Conservation (phyloP, 2,113 vertebrate genomes). For the Noctilio leporinus region DNA sequence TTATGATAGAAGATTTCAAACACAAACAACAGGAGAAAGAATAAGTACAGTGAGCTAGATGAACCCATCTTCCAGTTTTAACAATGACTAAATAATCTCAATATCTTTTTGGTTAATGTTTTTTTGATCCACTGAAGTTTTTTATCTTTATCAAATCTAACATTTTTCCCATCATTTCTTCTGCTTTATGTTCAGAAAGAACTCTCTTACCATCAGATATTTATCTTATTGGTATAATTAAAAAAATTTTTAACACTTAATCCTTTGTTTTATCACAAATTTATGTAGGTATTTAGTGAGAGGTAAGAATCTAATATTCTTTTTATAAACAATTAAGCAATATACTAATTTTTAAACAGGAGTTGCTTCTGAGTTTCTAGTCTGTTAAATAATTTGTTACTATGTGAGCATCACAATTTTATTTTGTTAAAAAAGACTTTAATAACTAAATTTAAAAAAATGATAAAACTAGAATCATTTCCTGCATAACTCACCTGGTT, state of each 20-base stretch:
- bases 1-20: conserved; percentile 2
- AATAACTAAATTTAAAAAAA: neutral
- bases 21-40: neutral
- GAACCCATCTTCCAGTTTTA: neutral
- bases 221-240: neutral
- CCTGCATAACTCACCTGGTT: conserved; percentile 79
- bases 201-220: neutral
- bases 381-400: neutral
- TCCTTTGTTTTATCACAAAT: neutral
- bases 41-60: neutral
- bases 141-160: neutral
- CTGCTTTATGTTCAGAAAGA: neutral
- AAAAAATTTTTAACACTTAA: conserved; percentile 11
- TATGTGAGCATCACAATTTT: neutral
- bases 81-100: neutral
- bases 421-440: neutral
- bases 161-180: neutral
- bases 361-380: neutral
- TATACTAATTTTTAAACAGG: neutral
- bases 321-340: neutral
- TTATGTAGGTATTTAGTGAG: neutral
- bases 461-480: neutral
- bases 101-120: neutral
- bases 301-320: neutral
- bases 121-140: neutral